These are phyloP conservation scores for Henicopernis longicauda DNA, from an alignment of 2,113 vertebrate species.

Conservation along the genomic window DNA sequence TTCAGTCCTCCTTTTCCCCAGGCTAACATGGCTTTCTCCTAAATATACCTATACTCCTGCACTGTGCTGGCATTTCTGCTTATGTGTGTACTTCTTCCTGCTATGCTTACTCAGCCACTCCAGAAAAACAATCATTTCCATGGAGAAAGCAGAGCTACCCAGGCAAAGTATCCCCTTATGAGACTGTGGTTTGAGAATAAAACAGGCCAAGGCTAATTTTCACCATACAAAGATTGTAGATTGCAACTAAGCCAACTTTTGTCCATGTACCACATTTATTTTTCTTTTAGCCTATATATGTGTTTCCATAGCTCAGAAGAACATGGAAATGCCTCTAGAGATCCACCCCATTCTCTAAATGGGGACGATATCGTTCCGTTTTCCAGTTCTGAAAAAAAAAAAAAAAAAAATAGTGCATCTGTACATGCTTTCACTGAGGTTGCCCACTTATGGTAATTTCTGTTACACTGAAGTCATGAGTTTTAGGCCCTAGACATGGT, in stretches of 20 bases:
- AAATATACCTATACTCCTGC: not conserved
- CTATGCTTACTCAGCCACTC: not conserved
- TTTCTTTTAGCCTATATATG: not conserved
- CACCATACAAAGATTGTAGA: not conserved
- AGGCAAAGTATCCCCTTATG: not conserved
- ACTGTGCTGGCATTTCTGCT: not conserved
- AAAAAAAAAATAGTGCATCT: not conserved
- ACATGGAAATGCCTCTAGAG: not conserved
- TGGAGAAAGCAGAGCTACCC: not conserved
- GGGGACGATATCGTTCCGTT: not conserved
- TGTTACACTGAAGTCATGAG: not conserved
- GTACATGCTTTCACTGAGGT: not conserved
- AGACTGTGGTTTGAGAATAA: not conserved
- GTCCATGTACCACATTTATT: not conserved
- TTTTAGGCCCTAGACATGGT: not conserved
- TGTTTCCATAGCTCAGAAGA: not conserved
- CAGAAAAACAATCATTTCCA: not conserved
- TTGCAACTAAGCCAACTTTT: not conserved
- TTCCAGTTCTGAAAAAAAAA: not conserved
- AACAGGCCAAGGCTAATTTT: not conserved
- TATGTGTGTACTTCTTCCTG: not conserved
- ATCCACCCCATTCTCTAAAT: not conserved
- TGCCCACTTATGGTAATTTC: not conserved
- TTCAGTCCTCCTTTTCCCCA: not conserved
- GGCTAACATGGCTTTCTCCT: not conserved